These are phyloP conservation scores for Nymphalis c-album DNA, from an alignment of 2,888 invertebrate species.

Conservation along the genomic window DNA sequence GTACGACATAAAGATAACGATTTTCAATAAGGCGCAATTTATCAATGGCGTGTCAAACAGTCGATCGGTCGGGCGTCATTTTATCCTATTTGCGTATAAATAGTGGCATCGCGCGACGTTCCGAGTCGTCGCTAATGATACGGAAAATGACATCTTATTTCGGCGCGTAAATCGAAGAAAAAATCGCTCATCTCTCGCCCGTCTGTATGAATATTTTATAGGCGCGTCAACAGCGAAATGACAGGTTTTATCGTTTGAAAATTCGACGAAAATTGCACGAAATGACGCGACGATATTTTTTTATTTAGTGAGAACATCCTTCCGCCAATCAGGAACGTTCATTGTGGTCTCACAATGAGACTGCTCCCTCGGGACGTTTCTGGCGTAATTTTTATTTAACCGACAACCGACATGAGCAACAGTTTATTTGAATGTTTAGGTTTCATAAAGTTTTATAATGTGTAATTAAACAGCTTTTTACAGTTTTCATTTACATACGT, in stretches of 20 bases:
- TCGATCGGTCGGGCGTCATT: constrained; percentile 78
- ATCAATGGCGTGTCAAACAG: constrained; percentile 80
- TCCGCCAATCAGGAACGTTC: constrained; percentile 80
- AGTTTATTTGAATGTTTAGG: constrained; percentile 66
- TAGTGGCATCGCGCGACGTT: constrained; percentile 74
- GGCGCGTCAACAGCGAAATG: constrained; percentile 81
- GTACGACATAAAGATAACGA: constrained; percentile 54
- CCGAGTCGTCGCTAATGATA: constrained; percentile 79
- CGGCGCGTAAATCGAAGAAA: constrained; percentile 81
- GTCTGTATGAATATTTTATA: constrained; percentile 81
- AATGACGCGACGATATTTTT: constrained; percentile 81
- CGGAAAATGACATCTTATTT: constrained; percentile 83
- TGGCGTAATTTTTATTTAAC: constrained; percentile 75
- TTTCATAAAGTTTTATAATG: constrained; percentile 42
- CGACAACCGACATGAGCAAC: constrained; percentile 72
- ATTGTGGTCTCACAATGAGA: constrained; percentile 76
- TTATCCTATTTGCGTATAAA: constrained; percentile 82
- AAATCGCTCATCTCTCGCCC: constrained; percentile 79
- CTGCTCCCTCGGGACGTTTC: constrained; percentile 69
- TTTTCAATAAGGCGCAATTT: constrained; percentile 76
- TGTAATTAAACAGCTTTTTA: constrained; percentile 35
- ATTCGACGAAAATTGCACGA: constrained; percentile 79
- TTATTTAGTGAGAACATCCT: constrained; percentile 81
- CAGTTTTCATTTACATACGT: constrained; percentile 29
- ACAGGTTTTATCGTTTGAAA: constrained; percentile 82